phyloP scores from a whole-genome alignment of 2,113 vertebrate genomes.

The Zosterops lateralis region DNA sequence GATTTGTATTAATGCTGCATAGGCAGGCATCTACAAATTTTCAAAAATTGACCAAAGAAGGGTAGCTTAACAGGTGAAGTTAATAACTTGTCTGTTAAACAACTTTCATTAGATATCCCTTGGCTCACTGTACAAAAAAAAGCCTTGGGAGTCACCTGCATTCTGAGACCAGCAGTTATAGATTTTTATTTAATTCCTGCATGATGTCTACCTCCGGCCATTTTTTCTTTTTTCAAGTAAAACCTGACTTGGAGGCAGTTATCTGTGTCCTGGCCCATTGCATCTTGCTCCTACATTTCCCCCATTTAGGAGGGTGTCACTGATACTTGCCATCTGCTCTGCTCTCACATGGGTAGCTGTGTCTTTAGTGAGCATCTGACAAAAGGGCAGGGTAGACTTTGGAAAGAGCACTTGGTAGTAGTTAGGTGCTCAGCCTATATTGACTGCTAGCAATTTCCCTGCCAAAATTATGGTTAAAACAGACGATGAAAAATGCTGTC shows the following conservation, averaged over 20 bases:
- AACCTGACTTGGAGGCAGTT: not conserved
- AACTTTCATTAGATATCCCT: not conserved
- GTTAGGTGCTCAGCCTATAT: not conserved
- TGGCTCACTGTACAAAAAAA: not conserved
- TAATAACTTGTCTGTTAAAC: not conserved
- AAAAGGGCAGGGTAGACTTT: not conserved
- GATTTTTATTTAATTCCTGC: not conserved
- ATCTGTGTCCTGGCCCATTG: not conserved
- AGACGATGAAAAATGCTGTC: not conserved
- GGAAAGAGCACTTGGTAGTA: not conserved
- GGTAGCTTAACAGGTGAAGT: not conserved
- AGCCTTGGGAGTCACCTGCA: not conserved
- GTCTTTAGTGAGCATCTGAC: not conserved
- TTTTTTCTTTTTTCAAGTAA: not conserved
- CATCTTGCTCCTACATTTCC: not conserved
- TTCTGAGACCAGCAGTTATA: not conserved
- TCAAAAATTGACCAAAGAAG: not conserved
- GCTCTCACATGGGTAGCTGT: not conserved
- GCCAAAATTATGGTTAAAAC: not conserved
- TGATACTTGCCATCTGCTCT: conserved; percentile 24
- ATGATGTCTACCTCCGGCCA: not conserved
- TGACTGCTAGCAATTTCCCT: not conserved
- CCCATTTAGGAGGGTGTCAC: not conserved
- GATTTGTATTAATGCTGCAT: not conserved
- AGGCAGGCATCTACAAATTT: not conserved